Conservation (phyloP, 2,888 invertebrate genomes). For the Notocelia uddmanniana region DNA sequence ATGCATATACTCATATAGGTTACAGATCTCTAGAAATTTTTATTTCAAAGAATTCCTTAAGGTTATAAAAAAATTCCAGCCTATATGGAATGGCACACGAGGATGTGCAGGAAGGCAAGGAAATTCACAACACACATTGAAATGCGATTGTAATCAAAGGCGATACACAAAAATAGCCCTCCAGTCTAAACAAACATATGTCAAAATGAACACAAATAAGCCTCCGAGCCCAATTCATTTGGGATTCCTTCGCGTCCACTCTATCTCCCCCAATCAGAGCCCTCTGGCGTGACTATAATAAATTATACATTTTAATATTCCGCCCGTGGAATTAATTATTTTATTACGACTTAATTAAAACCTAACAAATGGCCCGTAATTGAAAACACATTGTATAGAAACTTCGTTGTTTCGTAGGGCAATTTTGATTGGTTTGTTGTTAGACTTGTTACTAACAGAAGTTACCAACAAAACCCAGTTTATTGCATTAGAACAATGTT, state of each 20-base stretch:
- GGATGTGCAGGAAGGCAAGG: too few relatives aligned
- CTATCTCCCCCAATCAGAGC: constrained; percentile 50
- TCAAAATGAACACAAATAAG: constrained; percentile 18
- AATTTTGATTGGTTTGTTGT: constrained; percentile 11
- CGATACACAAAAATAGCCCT: neutral
- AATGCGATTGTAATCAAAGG: too few relatives aligned
- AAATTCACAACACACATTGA: too few relatives aligned
- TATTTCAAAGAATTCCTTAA: too few relatives aligned
- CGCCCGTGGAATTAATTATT: constrained; percentile 55
- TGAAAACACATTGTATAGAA: constrained; percentile 36
- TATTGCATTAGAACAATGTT: neutral
- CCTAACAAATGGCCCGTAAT: constrained; percentile 56
- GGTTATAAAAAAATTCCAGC: too few relatives aligned
- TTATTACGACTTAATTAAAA: constrained; percentile 61
- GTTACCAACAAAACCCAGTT: neutral
- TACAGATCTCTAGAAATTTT: too few relatives aligned
- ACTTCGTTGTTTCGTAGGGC: constrained; percentile 7
- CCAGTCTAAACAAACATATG: constrained; percentile 14
- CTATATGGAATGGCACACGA: too few relatives aligned
- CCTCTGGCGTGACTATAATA: constrained; percentile 49
- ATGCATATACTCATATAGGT: too few relatives aligned
- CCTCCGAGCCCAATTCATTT: constrained; percentile 51
- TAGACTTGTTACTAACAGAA: too few relatives aligned
- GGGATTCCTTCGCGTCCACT: constrained; percentile 26
- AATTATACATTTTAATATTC: constrained; percentile 54